Base-by-base conservation (phyloP, 2,888 invertebrate species). In the Synergus gifuensis region DNA sequence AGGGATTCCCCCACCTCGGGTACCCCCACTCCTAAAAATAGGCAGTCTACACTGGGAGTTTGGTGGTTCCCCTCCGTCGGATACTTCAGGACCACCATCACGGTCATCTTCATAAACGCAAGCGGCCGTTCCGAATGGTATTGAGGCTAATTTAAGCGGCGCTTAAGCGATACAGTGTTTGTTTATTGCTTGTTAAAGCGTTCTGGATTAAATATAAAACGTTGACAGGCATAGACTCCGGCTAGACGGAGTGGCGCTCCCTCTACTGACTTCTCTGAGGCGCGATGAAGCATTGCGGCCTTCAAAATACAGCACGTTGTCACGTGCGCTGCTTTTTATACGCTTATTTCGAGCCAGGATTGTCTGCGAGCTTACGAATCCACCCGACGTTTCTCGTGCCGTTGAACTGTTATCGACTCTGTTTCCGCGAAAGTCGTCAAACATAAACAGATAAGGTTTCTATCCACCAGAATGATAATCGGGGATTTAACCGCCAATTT, bases 151-250 rank as follows among this genome's bases (percentile, higher is more conserved):
- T 92, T 92, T 88, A 90, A 92, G 91, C 91, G 89, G 87, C 89
- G 89, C 89, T 89, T 88, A 85, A 89, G 89, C 89, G 90, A 91
- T 91, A 90, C 91, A 89, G 87, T 89, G 91, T 91, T 91, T 92
- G 92, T 92, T 92, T 92, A 92, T 91, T 90, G 91, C 91, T 91
- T 89, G 91, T 91, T 90, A 91, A 90, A 91, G 88, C 90, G 89
- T 87, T 88, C 87, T 87, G 91, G 91, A 92, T 92, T 91, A 92
- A 91, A 92, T 91, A 91, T 92, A 91, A 91, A 91, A 91, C 89
- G 89, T 90, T 90, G 91, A 90, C 89, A 89, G 88, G 84, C 88
- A 89, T 88, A 88, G 89, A 89, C 89, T 85, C 86, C 84, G 86
- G 86, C 91, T 91, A 92, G 92, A 92, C 92, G 87, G 91, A 89